Percentiles rank a stretch among this genome's conserved stretches.
Evolutionary conservation across 2,888 invertebrate species (phyloP).

Genomic region (Trichopria drosophilae): DNA sequence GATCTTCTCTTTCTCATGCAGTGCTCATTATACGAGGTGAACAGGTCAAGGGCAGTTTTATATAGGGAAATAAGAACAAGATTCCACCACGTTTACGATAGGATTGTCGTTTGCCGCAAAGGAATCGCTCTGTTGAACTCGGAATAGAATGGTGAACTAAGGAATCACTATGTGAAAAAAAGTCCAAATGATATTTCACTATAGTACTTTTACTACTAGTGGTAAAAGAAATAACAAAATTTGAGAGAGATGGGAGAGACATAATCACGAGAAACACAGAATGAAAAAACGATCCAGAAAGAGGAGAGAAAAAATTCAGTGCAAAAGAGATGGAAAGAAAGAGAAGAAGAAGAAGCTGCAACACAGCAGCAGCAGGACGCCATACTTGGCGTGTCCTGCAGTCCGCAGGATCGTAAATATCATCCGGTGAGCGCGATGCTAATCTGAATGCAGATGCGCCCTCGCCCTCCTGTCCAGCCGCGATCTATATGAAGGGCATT

Average conservation of each 20-base stretch:
- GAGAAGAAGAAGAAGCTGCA: constrained; percentile 13
- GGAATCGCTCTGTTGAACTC: constrained; percentile 20
- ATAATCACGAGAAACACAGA: constrained; percentile 15
- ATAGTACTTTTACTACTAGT: too few species aligned
- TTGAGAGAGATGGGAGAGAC: too few species aligned
- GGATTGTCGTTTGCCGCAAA: constrained; percentile 27
- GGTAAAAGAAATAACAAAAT: too few species aligned
- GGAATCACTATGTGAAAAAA: too few species aligned
- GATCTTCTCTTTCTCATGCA: constrained; percentile 19
- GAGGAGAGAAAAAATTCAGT: constrained; percentile 20
- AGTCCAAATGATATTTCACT: too few species aligned
- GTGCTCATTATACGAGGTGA: constrained; percentile 52
- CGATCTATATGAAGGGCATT: constrained; percentile 46
- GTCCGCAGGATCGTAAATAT: constrained; percentile 47
- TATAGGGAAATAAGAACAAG: constrained; percentile 44
- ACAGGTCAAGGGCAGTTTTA: constrained; percentile 52
- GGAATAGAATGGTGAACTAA: too few species aligned
- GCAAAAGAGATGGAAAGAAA: constrained; percentile 4
- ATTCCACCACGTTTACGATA: constrained; percentile 33
- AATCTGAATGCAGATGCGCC: constrained; percentile 52
- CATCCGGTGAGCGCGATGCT: constrained; percentile 46
- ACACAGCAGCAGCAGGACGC: constrained; percentile 21
- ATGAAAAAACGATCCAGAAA: background rate
- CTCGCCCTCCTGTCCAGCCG: constrained; percentile 40
- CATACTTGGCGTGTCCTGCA: constrained; percentile 37